These are phyloP conservation scores for Drosophila bocqueti DNA, from an alignment of 1,140 invertebrate species.

Conservation along the genomic window DNA sequence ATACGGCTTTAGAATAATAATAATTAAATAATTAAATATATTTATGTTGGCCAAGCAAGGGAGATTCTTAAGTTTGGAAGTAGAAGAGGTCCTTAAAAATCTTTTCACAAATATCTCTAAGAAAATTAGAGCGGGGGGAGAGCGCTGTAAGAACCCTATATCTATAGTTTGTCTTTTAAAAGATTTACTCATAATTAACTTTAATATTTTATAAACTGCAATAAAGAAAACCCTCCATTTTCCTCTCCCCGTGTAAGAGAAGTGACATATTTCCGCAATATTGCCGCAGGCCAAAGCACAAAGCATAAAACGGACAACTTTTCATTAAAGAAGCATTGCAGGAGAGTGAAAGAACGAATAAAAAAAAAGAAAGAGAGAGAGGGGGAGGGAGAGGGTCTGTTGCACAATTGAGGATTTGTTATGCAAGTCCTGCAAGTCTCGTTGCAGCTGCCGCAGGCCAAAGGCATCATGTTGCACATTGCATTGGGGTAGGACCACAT, in stretches of 20 bases:
- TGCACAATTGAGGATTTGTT: conserved; percentile 81
- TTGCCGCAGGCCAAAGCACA: conserved; percentile 66
- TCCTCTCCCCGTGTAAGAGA: conserved; percentile 21
- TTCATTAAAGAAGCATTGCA: conserved; percentile 54
- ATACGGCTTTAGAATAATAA: neutral
- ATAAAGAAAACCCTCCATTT: neutral
- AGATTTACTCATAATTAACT: neutral
- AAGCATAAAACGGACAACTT: conserved; percentile 70
- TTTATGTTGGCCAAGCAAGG: neutral
- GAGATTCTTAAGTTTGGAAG: too few species aligned
- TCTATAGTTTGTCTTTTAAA: neutral
- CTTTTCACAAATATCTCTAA: neutral
- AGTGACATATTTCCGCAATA: conserved; percentile 81
- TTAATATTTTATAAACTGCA: neutral
- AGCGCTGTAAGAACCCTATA: too few species aligned
- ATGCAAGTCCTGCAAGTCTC: conserved; percentile 72
- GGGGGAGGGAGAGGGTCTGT: conserved; percentile 38
- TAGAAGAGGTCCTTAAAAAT: neutral
- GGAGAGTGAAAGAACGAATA: conserved; percentile 18
- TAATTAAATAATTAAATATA: neutral
- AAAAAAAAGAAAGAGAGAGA: neutral
- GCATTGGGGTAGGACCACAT: conserved; percentile 70
- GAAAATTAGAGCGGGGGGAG: neutral
- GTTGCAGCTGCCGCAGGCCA: conserved; percentile 56
- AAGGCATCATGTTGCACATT: conserved; percentile 68